A percentile compares a stretch with the other conserved stretches of the same genome.
Conservation (phyloP, 2,797 vertebrate genomes). For the Xenops minutus region DNA sequence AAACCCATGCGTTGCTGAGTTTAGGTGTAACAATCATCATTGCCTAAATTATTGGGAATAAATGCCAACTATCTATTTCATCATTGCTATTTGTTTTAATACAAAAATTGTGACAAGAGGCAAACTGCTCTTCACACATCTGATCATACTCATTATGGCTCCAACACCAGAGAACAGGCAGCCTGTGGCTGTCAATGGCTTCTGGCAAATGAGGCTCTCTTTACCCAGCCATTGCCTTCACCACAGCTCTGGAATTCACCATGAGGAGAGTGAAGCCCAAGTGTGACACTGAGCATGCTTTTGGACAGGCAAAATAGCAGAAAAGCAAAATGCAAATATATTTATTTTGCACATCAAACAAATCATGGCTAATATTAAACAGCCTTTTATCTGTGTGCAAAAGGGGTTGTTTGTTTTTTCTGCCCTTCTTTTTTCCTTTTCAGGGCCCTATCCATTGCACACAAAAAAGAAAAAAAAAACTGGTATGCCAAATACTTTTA, state of each 20-base stretch:
- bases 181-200: neutral
- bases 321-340: constrained; percentile 47
- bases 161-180: neutral
- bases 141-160: neutral
- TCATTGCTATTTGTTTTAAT: neutral
- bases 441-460: neutral
- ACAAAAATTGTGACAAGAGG: neutral
- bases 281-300: neutral
- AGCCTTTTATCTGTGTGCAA: constrained; percentile 28
- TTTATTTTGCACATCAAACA: constrained; percentile 46
- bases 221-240: neutral
- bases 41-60: neutral
- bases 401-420: neutral
- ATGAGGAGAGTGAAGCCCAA: neutral
- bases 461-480: neutral
- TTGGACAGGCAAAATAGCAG: neutral
- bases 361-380: constrained; percentile 19
- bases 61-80: neutral
- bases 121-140: neutral
- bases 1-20: neutral
- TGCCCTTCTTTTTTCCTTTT: neutral
- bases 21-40: neutral
- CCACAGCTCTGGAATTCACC: neutral
- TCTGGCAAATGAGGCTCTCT: neutral
- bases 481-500: neutral